Conservation (phyloP, 2,797 vertebrate species). For the Busarellus nigricollis region DNA sequence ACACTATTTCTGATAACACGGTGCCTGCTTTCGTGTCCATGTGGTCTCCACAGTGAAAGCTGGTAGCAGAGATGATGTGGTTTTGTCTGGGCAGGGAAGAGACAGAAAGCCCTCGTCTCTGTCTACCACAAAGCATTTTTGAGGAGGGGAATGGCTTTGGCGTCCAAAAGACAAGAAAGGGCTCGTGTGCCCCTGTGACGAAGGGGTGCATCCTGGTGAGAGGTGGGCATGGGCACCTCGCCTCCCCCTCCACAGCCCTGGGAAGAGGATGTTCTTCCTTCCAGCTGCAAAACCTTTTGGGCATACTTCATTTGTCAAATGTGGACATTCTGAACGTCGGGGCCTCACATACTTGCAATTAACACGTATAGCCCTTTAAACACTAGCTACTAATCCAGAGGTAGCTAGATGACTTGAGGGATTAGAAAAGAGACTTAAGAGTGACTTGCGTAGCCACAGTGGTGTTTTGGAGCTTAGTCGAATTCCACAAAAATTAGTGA, state of each 20-base stretch:
- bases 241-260: not conserved
- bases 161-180: not conserved
- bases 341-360: not conserved
- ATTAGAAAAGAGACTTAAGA: slow-evolving; percentile 13
- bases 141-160: not conserved
- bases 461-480: not conserved
- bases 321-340: fast-evolving
- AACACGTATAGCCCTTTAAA: not conserved
- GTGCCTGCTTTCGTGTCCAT: not conserved
- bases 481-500: slow-evolving; percentile 38
- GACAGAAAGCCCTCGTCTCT: not conserved
- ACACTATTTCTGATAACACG: not conserved
- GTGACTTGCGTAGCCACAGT: not conserved
- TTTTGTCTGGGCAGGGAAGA: not conserved
- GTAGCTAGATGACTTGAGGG: not conserved
- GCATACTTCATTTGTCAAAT: fast-evolving
- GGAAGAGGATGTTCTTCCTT: not conserved
- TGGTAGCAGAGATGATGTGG: not conserved
- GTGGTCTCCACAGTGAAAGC: not conserved
- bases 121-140: not conserved
- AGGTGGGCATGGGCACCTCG: fast-evolving
- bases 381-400: not conserved
- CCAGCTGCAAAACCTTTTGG: not conserved
- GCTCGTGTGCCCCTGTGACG: not conserved
- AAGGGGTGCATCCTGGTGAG: not conserved